phyloP scores from a whole-genome alignment of 2,113 vertebrate genomes.

The Aptenodytes forsteri region DNA sequence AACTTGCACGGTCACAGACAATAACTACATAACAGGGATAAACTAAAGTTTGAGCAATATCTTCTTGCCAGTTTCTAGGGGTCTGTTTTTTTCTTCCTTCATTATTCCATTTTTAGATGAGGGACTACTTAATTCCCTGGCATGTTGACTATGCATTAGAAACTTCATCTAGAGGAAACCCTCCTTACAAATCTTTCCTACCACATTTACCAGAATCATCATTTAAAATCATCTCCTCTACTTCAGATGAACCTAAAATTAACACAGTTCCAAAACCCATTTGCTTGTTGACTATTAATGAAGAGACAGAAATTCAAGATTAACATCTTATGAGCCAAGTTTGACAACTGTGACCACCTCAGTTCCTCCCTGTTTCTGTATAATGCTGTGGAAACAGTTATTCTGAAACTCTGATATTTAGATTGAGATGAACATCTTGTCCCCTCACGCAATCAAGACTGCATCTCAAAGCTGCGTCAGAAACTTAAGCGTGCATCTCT shows the following conservation, averaged over 20 bases:
- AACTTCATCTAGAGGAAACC: constrained; percentile 28
- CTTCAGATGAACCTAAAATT: constrained; percentile 25
- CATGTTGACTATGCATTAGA: neutral
- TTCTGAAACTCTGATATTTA: neutral
- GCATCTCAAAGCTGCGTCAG: neutral
- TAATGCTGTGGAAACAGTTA: neutral
- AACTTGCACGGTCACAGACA: neutral
- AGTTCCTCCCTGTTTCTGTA: neutral
- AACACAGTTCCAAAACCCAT: neutral
- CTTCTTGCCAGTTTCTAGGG: neutral
- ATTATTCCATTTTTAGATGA: neutral
- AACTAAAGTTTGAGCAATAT: neutral
- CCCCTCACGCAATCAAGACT: neutral
- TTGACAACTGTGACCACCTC: neutral
- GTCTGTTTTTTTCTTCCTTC: neutral
- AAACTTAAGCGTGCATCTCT: neutral
- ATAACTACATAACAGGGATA: neutral
- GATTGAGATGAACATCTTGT: neutral
- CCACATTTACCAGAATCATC: neutral
- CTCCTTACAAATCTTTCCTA: neutral
- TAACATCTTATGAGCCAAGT: neutral
- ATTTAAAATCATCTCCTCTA: neutral
- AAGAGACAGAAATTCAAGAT: neutral
- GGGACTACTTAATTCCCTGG: constrained; percentile 5
- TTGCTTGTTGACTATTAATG: neutral